Conservation (phyloP, 1,140 invertebrate species). For the Drosophila subpulchrella region DNA sequence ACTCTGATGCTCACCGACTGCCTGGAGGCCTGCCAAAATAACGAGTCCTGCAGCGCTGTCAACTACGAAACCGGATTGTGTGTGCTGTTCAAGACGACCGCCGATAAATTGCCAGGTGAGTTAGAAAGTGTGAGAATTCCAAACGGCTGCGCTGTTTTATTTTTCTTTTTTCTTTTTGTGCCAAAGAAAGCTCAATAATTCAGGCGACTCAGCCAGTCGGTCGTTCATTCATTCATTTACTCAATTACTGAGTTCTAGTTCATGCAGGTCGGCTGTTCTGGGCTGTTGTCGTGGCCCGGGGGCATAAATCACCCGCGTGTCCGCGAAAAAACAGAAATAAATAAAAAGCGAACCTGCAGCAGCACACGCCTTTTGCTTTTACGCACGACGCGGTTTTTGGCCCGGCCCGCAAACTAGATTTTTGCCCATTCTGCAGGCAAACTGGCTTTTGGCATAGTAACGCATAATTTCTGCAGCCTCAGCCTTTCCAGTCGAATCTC, state of each 20-base stretch:
- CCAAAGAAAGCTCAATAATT: slow-evolving; percentile 83
- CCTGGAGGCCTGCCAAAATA: slow-evolving; percentile 94
- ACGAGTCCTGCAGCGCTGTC: slow-evolving; percentile 94
- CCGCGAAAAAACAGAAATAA: slow-evolving; percentile 25
- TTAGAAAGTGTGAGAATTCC: slow-evolving; percentile 80
- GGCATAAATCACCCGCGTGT: slow-evolving; percentile 72
- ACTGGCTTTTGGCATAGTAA: slow-evolving; percentile 79
- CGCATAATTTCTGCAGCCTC: slow-evolving; percentile 72
- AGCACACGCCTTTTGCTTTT: slow-evolving; percentile 69
- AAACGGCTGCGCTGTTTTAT: slow-evolving; percentile 31
- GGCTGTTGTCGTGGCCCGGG: slow-evolving; percentile 44
- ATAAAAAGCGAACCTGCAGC: slow-evolving; percentile 11
- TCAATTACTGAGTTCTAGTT: slow-evolving; percentile 82
- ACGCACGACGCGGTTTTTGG: slow-evolving; percentile 76
- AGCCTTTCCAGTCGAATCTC: slow-evolving; percentile 38
- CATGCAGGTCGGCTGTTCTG: slow-evolving; percentile 32
- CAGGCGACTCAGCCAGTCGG: slow-evolving; percentile 38
- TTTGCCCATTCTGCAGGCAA: slow-evolving; percentile 75
- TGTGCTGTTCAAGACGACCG: slow-evolving; percentile 95
- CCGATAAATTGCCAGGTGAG: slow-evolving; percentile 94
- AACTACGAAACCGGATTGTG: slow-evolving; percentile 98
- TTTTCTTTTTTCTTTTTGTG: slow-evolving; percentile 51
- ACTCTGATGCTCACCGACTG: slow-evolving; percentile 97
- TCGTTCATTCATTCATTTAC: slow-evolving; percentile 65
- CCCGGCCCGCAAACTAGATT: slow-evolving; percentile 74